A percentile compares a stretch with the other conserved stretches of the same genome.
Evolutionary conservation across 2,797 vertebrate genomes (phyloP).

Genomic region (Crocidura indochinensis): DNA sequence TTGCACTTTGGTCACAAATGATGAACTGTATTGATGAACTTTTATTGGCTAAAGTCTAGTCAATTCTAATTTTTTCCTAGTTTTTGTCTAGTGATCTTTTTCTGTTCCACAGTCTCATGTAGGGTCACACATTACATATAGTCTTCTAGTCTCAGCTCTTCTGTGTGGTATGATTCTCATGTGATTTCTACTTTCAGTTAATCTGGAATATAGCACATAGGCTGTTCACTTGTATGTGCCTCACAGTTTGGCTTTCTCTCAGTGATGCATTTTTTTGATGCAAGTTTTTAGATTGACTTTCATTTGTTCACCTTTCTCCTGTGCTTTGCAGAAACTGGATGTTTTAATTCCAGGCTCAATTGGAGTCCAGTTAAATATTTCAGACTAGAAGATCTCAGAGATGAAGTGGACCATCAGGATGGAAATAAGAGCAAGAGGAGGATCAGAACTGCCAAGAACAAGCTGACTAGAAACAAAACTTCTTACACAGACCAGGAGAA

Average conservation of each 20-base stretch:
- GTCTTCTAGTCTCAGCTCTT: neutral
- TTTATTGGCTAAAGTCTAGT: neutral
- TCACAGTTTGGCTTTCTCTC: neutral
- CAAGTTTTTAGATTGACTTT: neutral
- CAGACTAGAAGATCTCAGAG: neutral
- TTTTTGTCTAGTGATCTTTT: neutral
- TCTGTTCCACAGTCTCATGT: neutral
- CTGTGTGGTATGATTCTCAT: neutral
- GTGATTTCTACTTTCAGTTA: slow-evolving; percentile 1
- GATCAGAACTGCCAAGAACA: neutral
- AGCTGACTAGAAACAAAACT: neutral
- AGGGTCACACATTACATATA: neutral
- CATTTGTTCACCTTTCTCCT: neutral
- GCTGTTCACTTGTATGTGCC: neutral
- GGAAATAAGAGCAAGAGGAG: neutral
- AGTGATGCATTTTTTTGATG: neutral
- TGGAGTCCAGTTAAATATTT: neutral
- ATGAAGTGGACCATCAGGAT: neutral
- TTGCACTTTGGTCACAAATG: neutral
- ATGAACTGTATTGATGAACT: neutral
- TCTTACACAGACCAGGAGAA: neutral
- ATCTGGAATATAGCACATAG: neutral
- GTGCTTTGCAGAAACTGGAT: neutral
- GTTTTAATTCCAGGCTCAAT: neutral
- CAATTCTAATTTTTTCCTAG: neutral